Percentiles rank a stretch among this genome's conserved stretches.
Conservation (phyloP, 2,888 invertebrate species). For the Brachypalpus laphriformis region DNA sequence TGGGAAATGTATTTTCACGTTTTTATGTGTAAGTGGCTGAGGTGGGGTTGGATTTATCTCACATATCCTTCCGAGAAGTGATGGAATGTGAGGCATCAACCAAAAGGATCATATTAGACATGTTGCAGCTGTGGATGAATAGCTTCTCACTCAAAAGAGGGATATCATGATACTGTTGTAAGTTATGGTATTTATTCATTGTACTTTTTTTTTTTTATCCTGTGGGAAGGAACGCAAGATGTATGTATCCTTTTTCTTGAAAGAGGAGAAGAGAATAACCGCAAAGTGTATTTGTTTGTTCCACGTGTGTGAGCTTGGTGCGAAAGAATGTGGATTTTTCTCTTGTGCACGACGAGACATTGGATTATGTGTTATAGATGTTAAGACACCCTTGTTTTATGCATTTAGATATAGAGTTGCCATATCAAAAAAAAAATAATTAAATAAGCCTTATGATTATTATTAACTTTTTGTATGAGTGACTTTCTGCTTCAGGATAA, state of each 20-base stretch:
- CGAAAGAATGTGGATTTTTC: background rate
- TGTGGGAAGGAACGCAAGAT: background rate
- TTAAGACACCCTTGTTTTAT: background rate
- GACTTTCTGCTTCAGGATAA: too few relatives aligned
- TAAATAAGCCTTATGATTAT: too few relatives aligned
- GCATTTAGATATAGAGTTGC: background rate
- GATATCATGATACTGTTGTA: background rate
- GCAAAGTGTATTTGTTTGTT: background rate
- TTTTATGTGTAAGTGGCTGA: background rate
- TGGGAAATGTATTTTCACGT: background rate
- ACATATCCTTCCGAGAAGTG: slow-evolving; percentile 5
- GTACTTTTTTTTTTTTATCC: background rate
- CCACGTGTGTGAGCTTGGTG: background rate
- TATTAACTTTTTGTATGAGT: too few relatives aligned
- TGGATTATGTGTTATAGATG: background rate
- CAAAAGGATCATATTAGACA: background rate
- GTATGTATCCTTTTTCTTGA: background rate
- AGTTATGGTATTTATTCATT: background rate
- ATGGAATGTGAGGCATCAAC: background rate
- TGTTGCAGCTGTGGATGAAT: slow-evolving; percentile 1
- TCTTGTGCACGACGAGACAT: background rate
- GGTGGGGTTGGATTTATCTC: background rate
- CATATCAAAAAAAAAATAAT: background rate
- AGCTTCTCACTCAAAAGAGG: background rate
- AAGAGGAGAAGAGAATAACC: background rate